These are phyloP conservation scores for Smutsia temminckii DNA, from an alignment of 2,797 vertebrate genomes.

Conservation along the genomic window DNA sequence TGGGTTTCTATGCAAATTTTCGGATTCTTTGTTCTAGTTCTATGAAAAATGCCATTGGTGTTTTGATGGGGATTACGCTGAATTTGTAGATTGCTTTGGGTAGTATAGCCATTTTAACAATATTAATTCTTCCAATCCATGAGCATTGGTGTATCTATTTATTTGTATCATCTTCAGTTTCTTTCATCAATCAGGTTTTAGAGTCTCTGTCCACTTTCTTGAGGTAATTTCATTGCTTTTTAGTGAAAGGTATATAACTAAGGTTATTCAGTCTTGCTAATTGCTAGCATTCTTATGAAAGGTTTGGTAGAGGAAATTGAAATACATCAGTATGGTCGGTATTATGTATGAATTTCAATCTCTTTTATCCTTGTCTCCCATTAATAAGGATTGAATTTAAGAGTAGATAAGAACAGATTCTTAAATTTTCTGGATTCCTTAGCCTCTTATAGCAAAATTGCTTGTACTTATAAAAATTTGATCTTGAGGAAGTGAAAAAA, in stretches of 20 bases:
- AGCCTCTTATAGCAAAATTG: constrained; percentile 30
- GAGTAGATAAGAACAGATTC: constrained; percentile 4
- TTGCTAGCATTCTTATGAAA: constrained; percentile 32
- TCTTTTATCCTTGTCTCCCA: constrained; percentile 35
- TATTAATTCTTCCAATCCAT: not conserved
- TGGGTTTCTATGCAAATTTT: not conserved
- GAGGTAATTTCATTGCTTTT: constrained; percentile 50
- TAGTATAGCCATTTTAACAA: not conserved
- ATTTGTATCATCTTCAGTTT: not conserved
- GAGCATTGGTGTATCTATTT: not conserved
- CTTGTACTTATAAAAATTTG: not conserved
- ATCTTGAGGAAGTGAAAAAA: constrained; percentile 45
- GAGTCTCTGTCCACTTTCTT: not conserved
- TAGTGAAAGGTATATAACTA: constrained; percentile 16
- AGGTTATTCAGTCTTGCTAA: constrained; percentile 50
- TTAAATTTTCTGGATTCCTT: not conserved
- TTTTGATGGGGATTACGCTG: not conserved
- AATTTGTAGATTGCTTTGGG: not conserved
- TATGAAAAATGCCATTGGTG: not conserved
- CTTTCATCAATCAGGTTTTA: not conserved
- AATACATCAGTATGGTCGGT: constrained; percentile 3
- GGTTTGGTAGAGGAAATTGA: constrained; percentile 33
- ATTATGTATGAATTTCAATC: constrained; percentile 37
- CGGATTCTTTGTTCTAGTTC: not conserved
- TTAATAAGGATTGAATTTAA: constrained; percentile 41